phyloP scores from a whole-genome alignment of 30 jellyfish, hydroid and myxozoan genomes.

The Euphysa ruthae region DNA sequence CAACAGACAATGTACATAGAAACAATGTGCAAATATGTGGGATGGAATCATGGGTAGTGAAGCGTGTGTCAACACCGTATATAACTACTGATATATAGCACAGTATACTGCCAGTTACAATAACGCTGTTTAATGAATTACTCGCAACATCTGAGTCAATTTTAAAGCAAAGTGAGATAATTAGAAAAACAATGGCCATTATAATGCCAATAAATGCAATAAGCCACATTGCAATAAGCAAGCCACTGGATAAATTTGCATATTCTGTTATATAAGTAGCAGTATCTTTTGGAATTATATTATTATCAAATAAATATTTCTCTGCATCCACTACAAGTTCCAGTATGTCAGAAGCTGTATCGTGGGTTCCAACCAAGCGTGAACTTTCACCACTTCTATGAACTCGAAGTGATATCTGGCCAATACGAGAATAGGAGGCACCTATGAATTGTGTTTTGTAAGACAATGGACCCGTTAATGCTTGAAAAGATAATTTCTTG shows the following conservation, averaged over 20 bases:
- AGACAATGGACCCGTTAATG: slow-evolving; percentile 11
- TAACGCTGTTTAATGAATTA: slow-evolving; percentile 43
- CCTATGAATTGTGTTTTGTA: background rate
- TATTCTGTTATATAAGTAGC: background rate
- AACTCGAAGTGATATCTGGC: background rate
- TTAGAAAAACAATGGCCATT: background rate
- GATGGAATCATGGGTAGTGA: slow-evolving; percentile 8
- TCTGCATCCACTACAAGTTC: background rate
- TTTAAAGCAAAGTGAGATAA: background rate
- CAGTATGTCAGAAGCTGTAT: background rate
- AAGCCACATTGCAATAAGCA: slow-evolving; percentile 25
- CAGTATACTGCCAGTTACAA: slow-evolving; percentile 55
- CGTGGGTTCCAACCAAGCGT: background rate
- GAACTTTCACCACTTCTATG: background rate
- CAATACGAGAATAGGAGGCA: slow-evolving; percentile 1
- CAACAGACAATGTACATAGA: slow-evolving; percentile 51
- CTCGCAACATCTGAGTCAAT: background rate
- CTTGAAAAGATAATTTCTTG: background rate
- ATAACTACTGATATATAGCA: slow-evolving; percentile 69
- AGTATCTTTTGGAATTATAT: slow-evolving; percentile 16
- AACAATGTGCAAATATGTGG: slow-evolving; percentile 52
- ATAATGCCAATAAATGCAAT: slow-evolving; percentile 11
- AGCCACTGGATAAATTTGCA: background rate
- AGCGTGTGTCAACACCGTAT: slow-evolving; percentile 71
- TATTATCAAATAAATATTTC: background rate